Evolutionary conservation across 1,140 invertebrate species (phyloP).

Genomic region (Drosophila mojavensis): DNA sequence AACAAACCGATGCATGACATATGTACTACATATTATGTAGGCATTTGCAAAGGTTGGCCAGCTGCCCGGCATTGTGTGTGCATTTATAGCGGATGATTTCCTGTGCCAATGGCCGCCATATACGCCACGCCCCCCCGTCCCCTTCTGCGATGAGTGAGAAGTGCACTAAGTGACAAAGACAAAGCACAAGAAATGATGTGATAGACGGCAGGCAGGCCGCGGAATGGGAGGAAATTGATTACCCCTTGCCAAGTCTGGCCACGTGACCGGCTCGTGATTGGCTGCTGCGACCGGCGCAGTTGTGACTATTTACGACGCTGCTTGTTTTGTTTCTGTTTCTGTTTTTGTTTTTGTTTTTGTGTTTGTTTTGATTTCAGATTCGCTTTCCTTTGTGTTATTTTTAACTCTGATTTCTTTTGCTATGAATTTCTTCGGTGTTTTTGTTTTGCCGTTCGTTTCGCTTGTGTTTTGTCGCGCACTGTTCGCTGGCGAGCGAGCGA

Average conservation of each 20-base stretch:
- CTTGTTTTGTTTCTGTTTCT: slow-evolving; percentile 30
- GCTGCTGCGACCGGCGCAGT: slow-evolving; percentile 56
- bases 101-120: slow-evolving; percentile 70
- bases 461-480: slow-evolving; percentile 39
- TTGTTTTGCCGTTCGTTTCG: slow-evolving; percentile 2
- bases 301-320: slow-evolving; percentile 24
- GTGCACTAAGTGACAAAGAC: slow-evolving; percentile 62
- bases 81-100: slow-evolving; percentile 35
- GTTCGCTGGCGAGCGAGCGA: slow-evolving; percentile 55
- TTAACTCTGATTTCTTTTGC: slow-evolving; percentile 12
- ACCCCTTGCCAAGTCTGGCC: slow-evolving; percentile 14
- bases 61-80: slow-evolving; percentile 9
- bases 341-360: no score
- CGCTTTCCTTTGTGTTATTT: slow-evolving; percentile 34
- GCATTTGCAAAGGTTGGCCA: neutral
- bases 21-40: slow-evolving; percentile 3
- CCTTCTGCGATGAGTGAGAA: slow-evolving; percentile 11
- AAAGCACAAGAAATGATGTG: slow-evolving; percentile 43
- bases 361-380: slow-evolving; percentile 60
- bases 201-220: neutral
- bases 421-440: slow-evolving; percentile 21
- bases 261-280: slow-evolving; percentile 66
- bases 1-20: slow-evolving; percentile 3
- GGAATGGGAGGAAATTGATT: neutral
- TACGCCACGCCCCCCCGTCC: slow-evolving; percentile 32